These are phyloP conservation scores for Agrotis exclamationis DNA, from an alignment of 2,888 invertebrate species.

Conservation along the genomic window DNA sequence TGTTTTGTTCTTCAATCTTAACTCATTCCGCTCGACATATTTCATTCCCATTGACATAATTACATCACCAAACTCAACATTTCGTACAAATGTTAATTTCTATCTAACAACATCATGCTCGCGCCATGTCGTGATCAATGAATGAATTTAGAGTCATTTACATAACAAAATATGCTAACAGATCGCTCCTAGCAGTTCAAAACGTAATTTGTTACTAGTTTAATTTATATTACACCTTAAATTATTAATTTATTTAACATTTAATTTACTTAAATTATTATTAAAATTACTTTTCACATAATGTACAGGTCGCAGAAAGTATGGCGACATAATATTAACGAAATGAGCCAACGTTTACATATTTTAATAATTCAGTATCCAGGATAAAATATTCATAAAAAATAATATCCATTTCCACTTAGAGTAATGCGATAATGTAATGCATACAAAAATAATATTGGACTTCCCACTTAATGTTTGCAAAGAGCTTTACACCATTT, in stretches of 20 bases:
- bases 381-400: conserved; percentile 6
- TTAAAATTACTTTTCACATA: conserved; percentile 46
- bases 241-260: conserved; percentile 17
- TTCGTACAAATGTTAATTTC: conserved; percentile 50
- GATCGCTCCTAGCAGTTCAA: conserved; percentile 57
- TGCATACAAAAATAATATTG: neutral
- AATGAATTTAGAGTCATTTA: conserved; percentile 44
- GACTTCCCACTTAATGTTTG: neutral
- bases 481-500: neutral
- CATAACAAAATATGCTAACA: conserved; percentile 51
- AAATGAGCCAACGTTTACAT: conserved; percentile 27
- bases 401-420: conserved; percentile 1
- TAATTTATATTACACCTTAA: conserved; percentile 49
- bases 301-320: conserved; percentile 29
- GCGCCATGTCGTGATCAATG: conserved; percentile 30
- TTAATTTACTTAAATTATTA: conserved; percentile 30
- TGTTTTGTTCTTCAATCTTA: neutral
- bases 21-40: conserved; percentile 6
- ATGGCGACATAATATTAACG: conserved; percentile 18
- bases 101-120: conserved; percentile 43
- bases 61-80: conserved; percentile 30
- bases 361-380: conserved; percentile 3
- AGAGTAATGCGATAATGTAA: conserved; percentile 3
- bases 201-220: conserved; percentile 41
- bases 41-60: conserved; percentile 23